Base-by-base conservation (phyloP, 2,113 vertebrate genomes). In the Balaeniceps rex region DNA sequence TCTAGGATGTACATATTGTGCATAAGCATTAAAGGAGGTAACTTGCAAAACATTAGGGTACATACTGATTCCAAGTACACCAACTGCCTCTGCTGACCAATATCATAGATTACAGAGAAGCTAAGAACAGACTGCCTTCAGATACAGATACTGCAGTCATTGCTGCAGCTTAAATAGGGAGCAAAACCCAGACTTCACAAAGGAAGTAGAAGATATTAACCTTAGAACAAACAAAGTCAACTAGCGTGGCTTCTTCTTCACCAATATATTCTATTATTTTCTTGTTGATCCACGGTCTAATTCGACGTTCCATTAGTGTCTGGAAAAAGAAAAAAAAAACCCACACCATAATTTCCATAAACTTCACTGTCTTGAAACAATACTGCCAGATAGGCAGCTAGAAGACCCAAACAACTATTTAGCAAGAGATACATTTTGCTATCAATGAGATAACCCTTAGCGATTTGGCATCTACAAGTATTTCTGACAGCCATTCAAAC, bases 261-360 rank as follows among this genome's bases (percentile, higher is more conserved):
- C 99, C 99, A 60, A 99, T 99, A 97, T 99, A 99, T 97, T 99
- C 99, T 72, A 99, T 99, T 81, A 99, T 99, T 98, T 99, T 99
- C 98, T 99, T 99, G 97, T 99, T 99, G 98, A 99, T 99, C 99
- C 99, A 99, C 1, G 99, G 99, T 85, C 99, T 98, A 97, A 99
- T 99, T 64, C 99, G 98, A 64, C 99, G 98, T 86, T 99, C 99
- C 99, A 99, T 99, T 93, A 99, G 88, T 26, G 98, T 99, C 99
- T 99, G 71, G 63, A 25, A 91, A 96, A 70, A 94, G 11, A 51
- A 87, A 90, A 16, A 42, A 7, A 63, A 14, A 46, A 4, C 7
- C 40, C 23, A 60, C 40, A 19, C 11, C 23, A 0, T 47, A 12
- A 72, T 46, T 69, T 38, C 17, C 29, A 61, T 65, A 28, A 88